phyloP scores from a whole-genome alignment of 2,113 vertebrate genomes.

The Pitta sordida region DNA sequence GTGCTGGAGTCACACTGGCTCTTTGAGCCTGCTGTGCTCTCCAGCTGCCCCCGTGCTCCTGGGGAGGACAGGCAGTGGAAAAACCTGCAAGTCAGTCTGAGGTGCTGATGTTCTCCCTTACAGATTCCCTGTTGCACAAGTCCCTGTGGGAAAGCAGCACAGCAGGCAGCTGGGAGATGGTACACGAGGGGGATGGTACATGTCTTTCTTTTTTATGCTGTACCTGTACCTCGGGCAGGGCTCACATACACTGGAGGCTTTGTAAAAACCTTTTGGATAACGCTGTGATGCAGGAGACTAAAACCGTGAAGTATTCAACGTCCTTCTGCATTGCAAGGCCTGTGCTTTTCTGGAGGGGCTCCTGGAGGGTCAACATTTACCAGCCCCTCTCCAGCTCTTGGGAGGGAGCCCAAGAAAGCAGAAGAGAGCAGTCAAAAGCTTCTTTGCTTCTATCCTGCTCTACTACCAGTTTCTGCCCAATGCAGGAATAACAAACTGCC shows the following conservation, averaged over 20 bases:
- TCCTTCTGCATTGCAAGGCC: not conserved
- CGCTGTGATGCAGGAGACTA: not conserved
- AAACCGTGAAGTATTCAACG: not conserved
- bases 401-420: not conserved
- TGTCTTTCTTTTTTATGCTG: not conserved
- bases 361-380: not conserved
- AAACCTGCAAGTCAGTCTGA: not conserved
- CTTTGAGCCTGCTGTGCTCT: rapidly evolving
- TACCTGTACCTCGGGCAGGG: not conserved
- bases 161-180: not conserved
- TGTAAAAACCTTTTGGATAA: not conserved
- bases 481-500: no score
- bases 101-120: not conserved
- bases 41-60: not conserved
- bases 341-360: not conserved
- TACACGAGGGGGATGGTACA: rapidly evolving
- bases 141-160: not conserved
- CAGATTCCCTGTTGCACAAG: not conserved
- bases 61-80: not conserved
- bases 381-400: not conserved
- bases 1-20: not conserved
- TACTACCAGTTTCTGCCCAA: not conserved
- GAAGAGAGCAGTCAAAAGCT: not conserved
- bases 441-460: not conserved
- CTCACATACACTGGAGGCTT: rapidly evolving